These are phyloP conservation scores for Oceanodroma tethys DNA, from an alignment of 2,113 vertebrate species.

Conservation along the genomic window DNA sequence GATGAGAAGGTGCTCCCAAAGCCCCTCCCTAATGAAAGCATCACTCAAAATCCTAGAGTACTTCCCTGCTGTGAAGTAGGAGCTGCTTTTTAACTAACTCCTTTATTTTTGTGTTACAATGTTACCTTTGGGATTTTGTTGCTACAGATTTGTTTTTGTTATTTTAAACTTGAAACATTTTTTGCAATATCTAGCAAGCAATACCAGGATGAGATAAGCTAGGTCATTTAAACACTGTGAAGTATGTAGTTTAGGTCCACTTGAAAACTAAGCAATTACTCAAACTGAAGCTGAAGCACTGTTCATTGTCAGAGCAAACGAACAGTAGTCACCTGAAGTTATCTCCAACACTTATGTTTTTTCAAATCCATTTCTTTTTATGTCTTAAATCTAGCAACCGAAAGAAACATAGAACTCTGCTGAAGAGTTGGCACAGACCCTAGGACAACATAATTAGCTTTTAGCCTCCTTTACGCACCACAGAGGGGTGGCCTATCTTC, in stretches of 20 bases:
- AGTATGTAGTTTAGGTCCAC: background rate
- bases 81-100: background rate
- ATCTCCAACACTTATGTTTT: background rate
- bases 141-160: background rate
- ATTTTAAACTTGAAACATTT: background rate
- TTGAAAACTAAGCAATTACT: background rate
- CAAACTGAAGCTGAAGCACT: background rate
- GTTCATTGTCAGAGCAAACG: background rate
- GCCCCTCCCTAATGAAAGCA: background rate
- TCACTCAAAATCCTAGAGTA: background rate
- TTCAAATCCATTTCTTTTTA: background rate
- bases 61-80: background rate
- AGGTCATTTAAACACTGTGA: fast-evolving
- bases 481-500: background rate
- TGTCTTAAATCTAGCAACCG: background rate
- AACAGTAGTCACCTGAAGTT: background rate
- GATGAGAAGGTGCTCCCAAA: background rate
- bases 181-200: background rate
- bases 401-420: background rate
- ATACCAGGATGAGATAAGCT: background rate
- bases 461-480: background rate
- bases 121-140: background rate
- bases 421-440: background rate
- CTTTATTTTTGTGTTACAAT: background rate
- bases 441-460: background rate